A percentile compares a stretch with the other conserved stretches of the same genome.
Evolutionary conservation across 2,113 vertebrate genomes (phyloP).

Genomic region (Alouatta palliata): DNA sequence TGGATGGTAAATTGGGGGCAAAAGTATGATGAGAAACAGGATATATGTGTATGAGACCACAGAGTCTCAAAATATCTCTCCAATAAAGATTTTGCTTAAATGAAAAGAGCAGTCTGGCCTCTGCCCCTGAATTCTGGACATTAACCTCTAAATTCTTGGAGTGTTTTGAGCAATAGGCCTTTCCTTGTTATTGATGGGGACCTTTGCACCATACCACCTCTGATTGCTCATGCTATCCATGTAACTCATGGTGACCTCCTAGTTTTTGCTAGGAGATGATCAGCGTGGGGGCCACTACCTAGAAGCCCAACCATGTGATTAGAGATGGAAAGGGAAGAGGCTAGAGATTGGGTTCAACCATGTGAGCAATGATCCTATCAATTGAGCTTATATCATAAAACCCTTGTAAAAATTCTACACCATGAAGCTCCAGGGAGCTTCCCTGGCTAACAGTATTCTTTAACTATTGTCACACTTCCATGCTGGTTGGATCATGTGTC

Average conservation of each 20-base stretch:
- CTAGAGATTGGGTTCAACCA: neutral
- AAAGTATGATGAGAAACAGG: neutral
- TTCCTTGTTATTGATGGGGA: neutral
- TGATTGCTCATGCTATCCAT: neutral
- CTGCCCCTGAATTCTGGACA: neutral
- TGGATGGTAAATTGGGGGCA: neutral
- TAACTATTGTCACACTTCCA: neutral
- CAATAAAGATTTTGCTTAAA: neutral
- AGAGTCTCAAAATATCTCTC: neutral
- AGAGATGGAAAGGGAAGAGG: neutral
- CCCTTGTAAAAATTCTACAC: neutral
- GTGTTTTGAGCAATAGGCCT: neutral
- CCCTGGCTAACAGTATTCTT: neutral
- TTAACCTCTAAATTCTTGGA: neutral
- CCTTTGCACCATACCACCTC: neutral
- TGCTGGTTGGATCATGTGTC: neutral
- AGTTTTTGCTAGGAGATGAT: neutral
- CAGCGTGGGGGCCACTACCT: neutral
- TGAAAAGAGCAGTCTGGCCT: neutral
- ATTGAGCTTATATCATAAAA: neutral
- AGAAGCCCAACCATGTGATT: neutral
- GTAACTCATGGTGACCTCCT: neutral
- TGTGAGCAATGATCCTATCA: neutral
- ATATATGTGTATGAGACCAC: neutral
- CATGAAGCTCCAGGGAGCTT: neutral